Conservation (phyloP, 2,888 invertebrate species). For the Dryadula phaetusa region DNA sequence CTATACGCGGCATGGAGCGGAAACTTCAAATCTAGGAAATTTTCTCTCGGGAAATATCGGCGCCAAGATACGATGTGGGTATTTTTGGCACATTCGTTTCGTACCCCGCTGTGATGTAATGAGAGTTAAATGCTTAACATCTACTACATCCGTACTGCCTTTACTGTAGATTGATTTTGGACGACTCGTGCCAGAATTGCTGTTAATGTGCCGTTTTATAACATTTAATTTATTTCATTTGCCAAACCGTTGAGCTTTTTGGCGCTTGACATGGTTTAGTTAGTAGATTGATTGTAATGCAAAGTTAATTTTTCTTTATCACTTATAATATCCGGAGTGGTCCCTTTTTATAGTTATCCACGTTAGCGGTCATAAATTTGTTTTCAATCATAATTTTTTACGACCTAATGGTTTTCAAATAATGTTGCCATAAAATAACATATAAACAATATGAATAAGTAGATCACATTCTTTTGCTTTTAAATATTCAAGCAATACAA, state of each 20-base stretch:
- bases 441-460: conserved; percentile 21
- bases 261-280: conserved; percentile 32
- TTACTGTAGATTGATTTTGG: conserved; percentile 61
- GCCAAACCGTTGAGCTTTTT: conserved; percentile 31
- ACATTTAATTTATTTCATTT: conserved; percentile 38
- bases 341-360: too few species aligned
- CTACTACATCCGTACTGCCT: conserved; percentile 61
- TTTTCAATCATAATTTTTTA: too few species aligned
- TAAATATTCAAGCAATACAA: conserved; percentile 34
- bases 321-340: too few species aligned
- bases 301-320: background rate
- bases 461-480: conserved; percentile 31
- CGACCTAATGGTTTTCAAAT: too few species aligned
- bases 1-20: conserved; percentile 52
- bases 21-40: conserved; percentile 62
- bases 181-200: conserved; percentile 41
- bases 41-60: conserved; percentile 53
- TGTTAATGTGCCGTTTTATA: conserved; percentile 39
- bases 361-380: too few species aligned
- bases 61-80: conserved; percentile 46
- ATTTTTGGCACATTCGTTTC: conserved; percentile 64
- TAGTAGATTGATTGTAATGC: conserved; percentile 14
- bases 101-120: conserved; percentile 53
- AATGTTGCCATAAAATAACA: conserved; percentile 29
- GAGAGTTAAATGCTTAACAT: conserved; percentile 66